These are phyloP conservation scores for Pao palembangensis DNA, from an alignment of 2,113 vertebrate genomes.

Conservation along the genomic window DNA sequence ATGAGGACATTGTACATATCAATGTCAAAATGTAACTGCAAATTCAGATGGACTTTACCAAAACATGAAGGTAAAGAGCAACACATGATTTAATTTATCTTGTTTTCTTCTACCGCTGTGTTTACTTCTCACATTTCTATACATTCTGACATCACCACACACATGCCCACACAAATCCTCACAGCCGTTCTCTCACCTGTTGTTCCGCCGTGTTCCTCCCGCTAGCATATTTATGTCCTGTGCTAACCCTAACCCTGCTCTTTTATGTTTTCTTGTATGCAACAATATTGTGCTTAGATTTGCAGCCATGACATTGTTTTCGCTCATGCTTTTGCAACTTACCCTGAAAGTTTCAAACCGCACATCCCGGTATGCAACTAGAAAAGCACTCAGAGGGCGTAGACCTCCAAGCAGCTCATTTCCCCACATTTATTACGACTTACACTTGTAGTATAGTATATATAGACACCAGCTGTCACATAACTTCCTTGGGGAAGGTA, in stretches of 20 bases:
- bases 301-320: too few species aligned
- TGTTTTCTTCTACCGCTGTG: not conserved
- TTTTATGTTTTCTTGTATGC: not conserved
- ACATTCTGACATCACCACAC: conserved; percentile 6
- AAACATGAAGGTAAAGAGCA: not conserved
- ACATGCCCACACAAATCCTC: not conserved
- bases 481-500: too few species aligned
- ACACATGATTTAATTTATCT: not conserved
- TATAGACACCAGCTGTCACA: too few species aligned
- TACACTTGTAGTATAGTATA: too few species aligned
- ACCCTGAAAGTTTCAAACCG: too few species aligned
- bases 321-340: too few species aligned
- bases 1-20: conserved; percentile 8
- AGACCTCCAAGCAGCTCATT: too few species aligned
- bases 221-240: conserved; percentile 10
- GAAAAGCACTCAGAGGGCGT: too few species aligned
- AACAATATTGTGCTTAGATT: not conserved
- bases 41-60: conserved; percentile 20
- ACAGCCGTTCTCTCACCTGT: too few species aligned
- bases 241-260: too few species aligned
- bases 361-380: too few species aligned
- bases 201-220: not conserved
- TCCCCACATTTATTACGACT: too few species aligned
- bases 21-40: conserved; percentile 19
- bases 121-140: conserved; percentile 1